Percentiles rank a stretch among this genome's conserved stretches.
Evolutionary conservation across 2,888 invertebrate genomes (phyloP).

Genomic region (Antheraea assamensis): DNA sequence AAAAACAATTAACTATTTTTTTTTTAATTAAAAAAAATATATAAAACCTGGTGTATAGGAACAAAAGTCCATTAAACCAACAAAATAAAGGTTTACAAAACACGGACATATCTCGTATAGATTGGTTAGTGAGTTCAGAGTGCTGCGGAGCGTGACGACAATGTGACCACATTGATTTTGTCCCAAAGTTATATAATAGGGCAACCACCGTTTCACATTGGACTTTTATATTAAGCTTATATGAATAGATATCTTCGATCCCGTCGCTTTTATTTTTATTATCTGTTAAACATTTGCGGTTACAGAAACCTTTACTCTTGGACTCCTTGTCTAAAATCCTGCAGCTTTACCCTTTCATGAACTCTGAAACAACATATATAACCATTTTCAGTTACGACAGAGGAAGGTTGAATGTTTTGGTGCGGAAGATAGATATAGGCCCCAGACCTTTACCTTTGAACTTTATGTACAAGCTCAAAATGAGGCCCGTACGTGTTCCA

Average conservation of each 20-base stretch:
- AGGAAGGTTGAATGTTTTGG: too few species aligned
- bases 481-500: too few species aligned
- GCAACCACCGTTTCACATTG: background rate
- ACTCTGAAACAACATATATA: too few species aligned
- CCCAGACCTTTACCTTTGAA: too few species aligned
- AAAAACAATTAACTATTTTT: too few species aligned
- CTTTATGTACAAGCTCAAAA: too few species aligned
- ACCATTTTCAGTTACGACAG: too few species aligned
- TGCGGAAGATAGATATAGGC: too few species aligned
- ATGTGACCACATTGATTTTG: constrained; percentile 33
- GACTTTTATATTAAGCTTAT: background rate
- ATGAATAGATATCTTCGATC: background rate
- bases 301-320: background rate
- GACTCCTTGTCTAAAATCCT: background rate
- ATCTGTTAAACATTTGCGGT: background rate
- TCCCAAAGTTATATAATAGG: constrained; percentile 14
- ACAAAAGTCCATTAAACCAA: background rate
- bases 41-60: too few species aligned
- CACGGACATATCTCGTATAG: background rate
- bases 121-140: background rate
- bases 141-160: constrained; percentile 32
- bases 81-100: constrained; percentile 2
- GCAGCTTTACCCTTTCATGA: too few species aligned
- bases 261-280: too few species aligned
- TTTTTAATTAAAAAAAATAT: too few species aligned